Conservation (phyloP, 2,113 vertebrate genomes). For the Sphaerodactylus townsendi region DNA sequence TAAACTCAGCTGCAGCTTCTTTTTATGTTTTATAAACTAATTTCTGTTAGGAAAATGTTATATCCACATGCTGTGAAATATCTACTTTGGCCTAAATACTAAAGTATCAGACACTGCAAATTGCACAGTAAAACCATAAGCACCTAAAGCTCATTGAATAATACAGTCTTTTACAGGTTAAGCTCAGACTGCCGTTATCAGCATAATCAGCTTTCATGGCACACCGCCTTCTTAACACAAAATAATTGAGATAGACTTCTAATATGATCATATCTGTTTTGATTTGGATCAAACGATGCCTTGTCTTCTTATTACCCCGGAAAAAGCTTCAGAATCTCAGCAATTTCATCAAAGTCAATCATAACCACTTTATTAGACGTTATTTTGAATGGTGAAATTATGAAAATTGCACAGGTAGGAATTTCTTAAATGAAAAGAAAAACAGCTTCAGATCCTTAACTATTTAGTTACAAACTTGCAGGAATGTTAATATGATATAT, state of each 20-base stretch:
- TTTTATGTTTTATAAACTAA: no score
- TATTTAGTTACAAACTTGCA: no score
- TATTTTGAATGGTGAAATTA: neutral
- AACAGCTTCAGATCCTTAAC: no score
- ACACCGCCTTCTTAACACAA: neutral
- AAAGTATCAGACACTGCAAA: neutral
- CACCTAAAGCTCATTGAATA: neutral
- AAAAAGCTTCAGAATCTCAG: slow-evolving; percentile 8
- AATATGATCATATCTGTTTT: neutral
- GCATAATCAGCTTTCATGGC: neutral
- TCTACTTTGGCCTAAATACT: neutral
- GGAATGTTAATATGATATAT: no score
- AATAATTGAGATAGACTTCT: neutral
- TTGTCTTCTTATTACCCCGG: neutral
- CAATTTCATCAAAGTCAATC: neutral
- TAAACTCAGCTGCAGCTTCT: no score
- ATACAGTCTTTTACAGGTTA: neutral
- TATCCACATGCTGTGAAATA: neutral
- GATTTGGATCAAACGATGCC: neutral
- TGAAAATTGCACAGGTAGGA: rapidly evolving
- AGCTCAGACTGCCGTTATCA: neutral
- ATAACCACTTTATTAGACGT: neutral
- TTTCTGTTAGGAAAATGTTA: neutral
- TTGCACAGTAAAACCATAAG: neutral
- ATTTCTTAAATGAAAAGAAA: neutral